A percentile compares a stretch with the other conserved stretches of the same genome.
Evolutionary conservation across 2,797 vertebrate genomes (phyloP).

Genomic region (Notoglanidium macrostoma): DNA sequence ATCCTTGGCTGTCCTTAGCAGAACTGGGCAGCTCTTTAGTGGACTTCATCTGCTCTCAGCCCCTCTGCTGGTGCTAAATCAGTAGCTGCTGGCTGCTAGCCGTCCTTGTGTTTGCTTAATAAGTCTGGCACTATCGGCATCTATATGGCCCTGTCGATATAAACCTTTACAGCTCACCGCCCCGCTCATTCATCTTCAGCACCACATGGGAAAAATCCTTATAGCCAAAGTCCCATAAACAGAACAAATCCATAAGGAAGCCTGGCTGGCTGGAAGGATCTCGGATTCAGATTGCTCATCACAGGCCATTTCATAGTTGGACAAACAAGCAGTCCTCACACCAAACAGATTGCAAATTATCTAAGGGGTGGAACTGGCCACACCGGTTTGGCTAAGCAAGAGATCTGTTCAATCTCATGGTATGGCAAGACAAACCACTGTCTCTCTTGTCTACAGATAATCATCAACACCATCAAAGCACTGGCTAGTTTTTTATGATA

Average conservation of each 20-base stretch:
- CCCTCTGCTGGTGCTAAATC: slow-evolving; percentile 22
- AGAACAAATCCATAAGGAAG: slow-evolving; percentile 30
- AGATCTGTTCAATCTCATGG: slow-evolving; percentile 5
- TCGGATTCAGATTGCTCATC: slow-evolving; percentile 23
- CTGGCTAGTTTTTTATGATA: too few relatives aligned
- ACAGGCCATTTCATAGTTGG: slow-evolving; percentile 19
- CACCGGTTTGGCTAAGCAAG: neutral
- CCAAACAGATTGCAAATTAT: slow-evolving; percentile 27
- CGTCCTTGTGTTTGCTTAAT: slow-evolving; percentile 67
- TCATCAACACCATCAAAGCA: neutral
- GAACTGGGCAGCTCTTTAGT: neutral
- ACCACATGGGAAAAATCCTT: slow-evolving; percentile 42
- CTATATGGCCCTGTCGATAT: slow-evolving; percentile 65
- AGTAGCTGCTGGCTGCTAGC: slow-evolving; percentile 26
- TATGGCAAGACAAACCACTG: neutral
- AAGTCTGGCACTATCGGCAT: slow-evolving; percentile 69
- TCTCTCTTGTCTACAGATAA: neutral
- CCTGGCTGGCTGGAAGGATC: neutral
- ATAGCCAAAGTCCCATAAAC: slow-evolving; percentile 39
- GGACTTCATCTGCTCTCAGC: slow-evolving; percentile 10
- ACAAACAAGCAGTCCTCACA: slow-evolving; percentile 14
- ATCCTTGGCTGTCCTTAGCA: slow-evolving; percentile 7
- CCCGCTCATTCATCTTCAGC: slow-evolving; percentile 61
- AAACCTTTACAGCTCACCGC: slow-evolving; percentile 66
- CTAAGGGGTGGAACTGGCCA: neutral